Evolutionary conservation across 2,888 invertebrate species (phyloP).

Genomic region (Mylabris sibirica): DNA sequence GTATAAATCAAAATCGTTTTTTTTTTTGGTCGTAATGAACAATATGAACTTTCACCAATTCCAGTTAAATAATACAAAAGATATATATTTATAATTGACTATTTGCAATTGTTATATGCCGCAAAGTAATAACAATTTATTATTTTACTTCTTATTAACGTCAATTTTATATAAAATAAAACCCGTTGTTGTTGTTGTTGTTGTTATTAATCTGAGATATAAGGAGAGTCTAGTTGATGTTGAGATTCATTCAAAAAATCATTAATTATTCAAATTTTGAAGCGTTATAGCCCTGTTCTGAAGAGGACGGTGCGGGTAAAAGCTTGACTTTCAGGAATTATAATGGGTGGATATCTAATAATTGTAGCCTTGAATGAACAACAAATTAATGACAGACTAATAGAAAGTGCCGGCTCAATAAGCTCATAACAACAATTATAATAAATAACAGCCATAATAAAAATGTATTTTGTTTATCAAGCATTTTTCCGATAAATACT

Average conservation of each 20-base stretch:
- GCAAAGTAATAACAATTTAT: constrained; percentile 8
- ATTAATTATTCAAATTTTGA: constrained; percentile 10
- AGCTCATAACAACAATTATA: constrained; percentile 8
- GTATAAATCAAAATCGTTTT: constrained; percentile 14
- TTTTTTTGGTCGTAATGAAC: neutral
- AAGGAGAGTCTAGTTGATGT: neutral
- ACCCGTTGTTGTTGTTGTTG: neutral
- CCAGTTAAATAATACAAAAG: constrained; percentile 8
- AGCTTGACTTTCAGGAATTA: constrained; percentile 17
- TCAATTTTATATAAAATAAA: neutral
- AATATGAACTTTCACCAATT: constrained; percentile 16
- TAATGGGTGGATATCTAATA: constrained; percentile 4
- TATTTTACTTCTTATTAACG: neutral
- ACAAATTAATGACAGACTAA: constrained; percentile 19
- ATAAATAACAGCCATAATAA: constrained; percentile 8
- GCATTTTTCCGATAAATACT: neutral
- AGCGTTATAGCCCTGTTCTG: constrained; percentile 6
- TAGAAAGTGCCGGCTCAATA: constrained; percentile 17
- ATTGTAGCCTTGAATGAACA: constrained; percentile 17
- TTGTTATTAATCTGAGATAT: neutral
- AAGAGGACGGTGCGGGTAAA: constrained; percentile 4
- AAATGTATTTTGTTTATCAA: neutral
- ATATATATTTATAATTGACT: constrained; percentile 9
- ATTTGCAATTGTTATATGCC: constrained; percentile 5
- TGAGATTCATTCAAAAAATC: neutral